Evolutionary conservation across 1,140 invertebrate genomes (phyloP), one percentile per base, ranked within the genome.

Genomic region (Magallana angulata): DNA sequence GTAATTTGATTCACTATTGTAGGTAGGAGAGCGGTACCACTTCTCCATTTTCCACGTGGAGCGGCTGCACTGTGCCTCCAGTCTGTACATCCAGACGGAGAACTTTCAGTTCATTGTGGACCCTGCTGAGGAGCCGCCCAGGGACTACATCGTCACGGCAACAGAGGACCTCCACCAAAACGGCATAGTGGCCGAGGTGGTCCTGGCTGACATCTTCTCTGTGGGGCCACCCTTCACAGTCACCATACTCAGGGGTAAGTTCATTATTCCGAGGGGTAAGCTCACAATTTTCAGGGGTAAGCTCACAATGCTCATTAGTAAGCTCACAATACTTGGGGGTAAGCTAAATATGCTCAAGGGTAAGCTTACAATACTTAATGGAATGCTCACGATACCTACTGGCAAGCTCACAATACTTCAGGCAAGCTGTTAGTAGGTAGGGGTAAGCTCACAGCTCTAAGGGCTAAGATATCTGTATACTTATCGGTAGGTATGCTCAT

Each of bases 11-110:
- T 48, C 48, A 57, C 8, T 56, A 11, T 86, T 89, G 18, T 64
- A 92, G 91, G 60, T 89, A 9, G 91, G 91, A 30, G 89, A 90
- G 59, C 48, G 86, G 56, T 92, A 91, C 80, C 91, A 89, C 64
- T 89, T 92, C 64, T 85, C 84, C n/a, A 64, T 92, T 16, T 92
- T 91, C 86, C 91, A 91, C 68, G 89, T 85, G n/a, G 91, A 92
- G 81, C 84, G 90, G 12, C 24, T 87, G 16, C 80, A 71, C 8
- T 91, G 91, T 85, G 80, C 85, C 18, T 91, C 91, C 9, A 85
- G 84, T 24, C 64, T 91, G 30, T 91, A 85, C 57, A 82, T 92
- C 30, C 87, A 92, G 76, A 90, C 89, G 1, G 81, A 82, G 16
- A 84, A 90, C 58, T 62, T 91, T 7, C 62, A 89, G 56, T 92